Conservation (phyloP, 2,113 vertebrate species). For the Pantherophis guttatus region DNA sequence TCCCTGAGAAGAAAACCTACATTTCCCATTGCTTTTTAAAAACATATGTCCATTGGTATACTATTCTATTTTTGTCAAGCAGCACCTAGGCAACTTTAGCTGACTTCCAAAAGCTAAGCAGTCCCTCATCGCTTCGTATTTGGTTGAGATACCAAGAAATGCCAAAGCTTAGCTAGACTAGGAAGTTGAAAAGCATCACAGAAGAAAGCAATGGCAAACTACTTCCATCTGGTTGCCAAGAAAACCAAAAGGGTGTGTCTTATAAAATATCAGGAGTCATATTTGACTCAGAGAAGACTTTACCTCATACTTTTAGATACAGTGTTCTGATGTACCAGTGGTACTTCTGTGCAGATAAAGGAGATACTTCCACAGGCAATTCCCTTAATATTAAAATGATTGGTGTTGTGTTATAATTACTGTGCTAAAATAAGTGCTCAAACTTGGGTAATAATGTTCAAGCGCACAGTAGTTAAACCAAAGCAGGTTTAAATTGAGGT, state of each 20-base stretch:
- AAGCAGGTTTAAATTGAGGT: not conserved
- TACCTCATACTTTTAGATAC: not conserved
- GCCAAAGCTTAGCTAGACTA: not conserved
- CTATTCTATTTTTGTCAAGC: not conserved
- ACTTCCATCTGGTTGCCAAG: not conserved
- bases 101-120: not conserved
- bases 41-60: not conserved
- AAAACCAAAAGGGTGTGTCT: not conserved
- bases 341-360: not conserved
- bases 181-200: not conserved
- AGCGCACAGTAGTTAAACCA: not conserved
- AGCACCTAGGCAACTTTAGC: not conserved
- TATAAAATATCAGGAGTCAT: not conserved
- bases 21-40: not conserved
- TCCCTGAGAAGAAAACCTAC: not conserved
- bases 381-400: not conserved
- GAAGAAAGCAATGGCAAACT: not conserved
- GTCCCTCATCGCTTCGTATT: not conserved
- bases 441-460: not conserved
- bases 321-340: not conserved
- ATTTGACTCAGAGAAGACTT: not conserved
- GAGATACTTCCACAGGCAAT: not conserved
- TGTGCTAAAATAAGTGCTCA: not conserved
- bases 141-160: not conserved
- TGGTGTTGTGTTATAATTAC: not conserved